Evolutionary conservation across 92 coral and sea anemone genomes (phyloP), one percentile per base, ranked within the genome.

Genomic region (Epizoanthus fatuus): DNA sequence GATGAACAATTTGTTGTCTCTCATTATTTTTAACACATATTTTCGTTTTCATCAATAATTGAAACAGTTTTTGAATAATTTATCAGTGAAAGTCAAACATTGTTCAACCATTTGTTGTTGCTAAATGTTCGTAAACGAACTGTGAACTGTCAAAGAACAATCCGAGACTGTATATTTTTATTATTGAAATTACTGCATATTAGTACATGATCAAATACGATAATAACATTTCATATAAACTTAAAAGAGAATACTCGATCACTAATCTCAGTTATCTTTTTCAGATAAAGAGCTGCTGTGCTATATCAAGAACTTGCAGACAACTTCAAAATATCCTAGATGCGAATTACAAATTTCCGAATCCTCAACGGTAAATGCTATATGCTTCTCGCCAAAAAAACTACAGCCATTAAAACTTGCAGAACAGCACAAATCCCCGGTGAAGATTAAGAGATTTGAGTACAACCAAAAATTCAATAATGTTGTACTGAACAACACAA

Each of bases 331-430:
- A 17, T 81, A 80, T 53, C 68, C 69, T 13, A 81, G 74, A 58
- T 87, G 81, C 16, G 81, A 81, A 53, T 51, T 87, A 63, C 91
- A 87, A 62, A 80, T 86, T 67, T 83, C 81, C 25, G 76, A 87
- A 80, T 70, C 62, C 10, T 44, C 59, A 72, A 68, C 63, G 86
- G 62, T 81, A 52, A 87, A 80, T 56, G 75, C 86, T 9, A 80
- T 87, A 44, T 87, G 86, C 71, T 87, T 87, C 81, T 80, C 82
- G 8, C 91, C 86, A 4, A 80, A 80, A 44, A 83, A 83, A 72
- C 62, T 35, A 20, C 59, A 29, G 32, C 86, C 86, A 14, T 67
- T 87, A 11, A 79, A 79, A 37, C 45, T 56, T 38, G 81, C 90
- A 35, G 60, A 67, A 78, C 66, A 86, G 15, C 35, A 68, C 47